phyloP scores from a whole-genome alignment of 2,888 invertebrate genomes.

The Lacanobia wlatinum region DNA sequence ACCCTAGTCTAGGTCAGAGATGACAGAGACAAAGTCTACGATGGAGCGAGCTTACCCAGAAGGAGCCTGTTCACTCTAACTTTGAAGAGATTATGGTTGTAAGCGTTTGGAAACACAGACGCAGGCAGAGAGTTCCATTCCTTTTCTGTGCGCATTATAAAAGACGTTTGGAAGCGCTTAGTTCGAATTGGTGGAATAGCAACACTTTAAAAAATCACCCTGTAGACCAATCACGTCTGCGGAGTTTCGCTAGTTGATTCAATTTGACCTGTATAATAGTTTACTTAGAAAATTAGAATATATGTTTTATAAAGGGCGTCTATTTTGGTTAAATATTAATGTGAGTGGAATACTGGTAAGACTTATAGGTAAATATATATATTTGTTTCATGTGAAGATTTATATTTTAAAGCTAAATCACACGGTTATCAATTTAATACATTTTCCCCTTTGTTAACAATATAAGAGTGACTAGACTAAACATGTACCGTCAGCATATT shows the following conservation, averaged over 20 bases:
- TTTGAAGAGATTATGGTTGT: too few species aligned
- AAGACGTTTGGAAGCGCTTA: too few species aligned
- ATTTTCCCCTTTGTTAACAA: neutral
- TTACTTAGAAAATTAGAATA: neutral
- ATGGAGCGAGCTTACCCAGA: too few species aligned
- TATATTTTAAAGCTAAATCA: constrained; percentile 19
- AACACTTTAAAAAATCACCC: too few species aligned
- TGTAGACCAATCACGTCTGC: too few species aligned
- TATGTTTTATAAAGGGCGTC: neutral
- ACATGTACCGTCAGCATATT: constrained; percentile 29
- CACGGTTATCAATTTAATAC: constrained; percentile 28
- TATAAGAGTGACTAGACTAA: constrained; percentile 16
- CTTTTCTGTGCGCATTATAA: too few species aligned
- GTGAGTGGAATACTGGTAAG: constrained; percentile 32
- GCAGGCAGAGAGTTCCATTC: too few species aligned
- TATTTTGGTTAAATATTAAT: constrained; percentile 1
- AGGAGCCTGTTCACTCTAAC: too few species aligned
- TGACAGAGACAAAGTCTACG: too few species aligned
- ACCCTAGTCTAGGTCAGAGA: too few species aligned
- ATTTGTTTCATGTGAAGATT: constrained; percentile 21
- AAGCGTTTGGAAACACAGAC: too few species aligned
- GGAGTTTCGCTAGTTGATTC: neutral
- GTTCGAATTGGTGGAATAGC: too few species aligned
- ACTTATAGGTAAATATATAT: constrained; percentile 33
- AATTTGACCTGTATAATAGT: neutral